Evolutionary conservation across 2,888 invertebrate species (phyloP).

Genomic region (Tethea ocularis): DNA sequence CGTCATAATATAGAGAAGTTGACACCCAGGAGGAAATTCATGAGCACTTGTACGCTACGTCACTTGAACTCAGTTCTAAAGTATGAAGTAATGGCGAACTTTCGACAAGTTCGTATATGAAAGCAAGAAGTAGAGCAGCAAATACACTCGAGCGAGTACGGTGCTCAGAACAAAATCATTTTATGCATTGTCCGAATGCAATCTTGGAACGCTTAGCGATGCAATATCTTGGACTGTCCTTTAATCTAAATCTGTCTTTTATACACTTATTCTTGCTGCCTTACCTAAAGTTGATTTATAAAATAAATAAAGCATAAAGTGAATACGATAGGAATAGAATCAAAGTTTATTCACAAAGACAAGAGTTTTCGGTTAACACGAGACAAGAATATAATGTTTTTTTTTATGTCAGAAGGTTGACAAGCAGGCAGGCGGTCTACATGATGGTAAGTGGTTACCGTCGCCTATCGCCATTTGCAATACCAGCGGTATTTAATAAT

Average conservation of each 20-base stretch:
- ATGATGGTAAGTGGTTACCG: no score
- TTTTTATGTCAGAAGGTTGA: no score
- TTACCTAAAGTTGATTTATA: no score
- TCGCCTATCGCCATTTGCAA: no score
- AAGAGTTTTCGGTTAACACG: no score
- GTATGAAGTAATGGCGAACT: constrained; percentile 56
- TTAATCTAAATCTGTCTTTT: background rate
- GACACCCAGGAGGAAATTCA: constrained; percentile 51
- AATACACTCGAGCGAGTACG: constrained; percentile 34
- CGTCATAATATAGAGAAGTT: constrained; percentile 46
- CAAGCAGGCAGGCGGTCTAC: no score
- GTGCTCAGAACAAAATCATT: constrained; percentile 35
- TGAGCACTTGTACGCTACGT: constrained; percentile 59
- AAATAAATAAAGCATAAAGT: no score
- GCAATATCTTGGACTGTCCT: constrained; percentile 15
- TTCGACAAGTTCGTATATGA: constrained; percentile 57
- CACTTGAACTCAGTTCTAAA: constrained; percentile 57
- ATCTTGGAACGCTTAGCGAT: constrained; percentile 30
- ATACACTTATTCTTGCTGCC: background rate
- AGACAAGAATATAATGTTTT: no score
- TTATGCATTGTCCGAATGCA: constrained; percentile 41
- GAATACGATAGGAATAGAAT: constrained; percentile 9
- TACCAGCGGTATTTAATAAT: no score
- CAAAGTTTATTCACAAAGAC: no score
- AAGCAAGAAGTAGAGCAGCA: constrained; percentile 57